Evolutionary conservation across 2,888 invertebrate species (phyloP).

Genomic region (Cynaeus angustus): DNA sequence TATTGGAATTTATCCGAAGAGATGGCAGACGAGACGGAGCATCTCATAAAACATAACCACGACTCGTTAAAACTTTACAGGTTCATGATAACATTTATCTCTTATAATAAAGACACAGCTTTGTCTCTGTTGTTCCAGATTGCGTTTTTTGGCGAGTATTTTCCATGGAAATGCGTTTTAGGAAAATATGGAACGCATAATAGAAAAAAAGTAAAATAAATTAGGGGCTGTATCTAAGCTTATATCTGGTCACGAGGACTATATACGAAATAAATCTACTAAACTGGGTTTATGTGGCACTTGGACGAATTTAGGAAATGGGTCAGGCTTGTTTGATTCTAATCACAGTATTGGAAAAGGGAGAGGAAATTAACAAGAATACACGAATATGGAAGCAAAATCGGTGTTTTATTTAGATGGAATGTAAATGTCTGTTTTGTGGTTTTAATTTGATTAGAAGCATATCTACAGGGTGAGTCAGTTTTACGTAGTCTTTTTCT

Average conservation of each 20-base stretch:
- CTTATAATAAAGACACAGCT: conserved; percentile 40
- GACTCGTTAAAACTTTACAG: conserved; percentile 45
- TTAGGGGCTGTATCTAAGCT: conserved; percentile 12
- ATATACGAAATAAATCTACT: conserved; percentile 19
- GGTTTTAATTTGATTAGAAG: too few species aligned
- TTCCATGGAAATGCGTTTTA: conserved; percentile 23
- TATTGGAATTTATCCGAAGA: conserved; percentile 31
- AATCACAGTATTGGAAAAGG: background rate
- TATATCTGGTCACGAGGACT: conserved; percentile 12
- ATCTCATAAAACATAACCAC: conserved; percentile 23
- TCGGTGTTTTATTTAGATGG: background rate
- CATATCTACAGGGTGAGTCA: too few species aligned
- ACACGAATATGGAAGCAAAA: background rate
- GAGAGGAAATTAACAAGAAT: background rate
- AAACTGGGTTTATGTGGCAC: conserved; percentile 11
- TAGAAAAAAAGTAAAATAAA: conserved; percentile 30
- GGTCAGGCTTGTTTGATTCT: conserved; percentile 2
- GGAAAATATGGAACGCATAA: conserved; percentile 31
- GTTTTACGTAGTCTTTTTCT: too few species aligned
- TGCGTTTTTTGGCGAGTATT: conserved; percentile 18
- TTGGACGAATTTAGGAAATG: conserved; percentile 15
- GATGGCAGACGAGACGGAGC: conserved; percentile 1
- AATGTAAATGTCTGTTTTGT: too few species aligned
- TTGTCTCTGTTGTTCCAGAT: conserved; percentile 11
- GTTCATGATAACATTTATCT: conserved; percentile 46